phyloP scores from a whole-genome alignment of 2,113 vertebrate species.

The Anguilla rostrata region DNA sequence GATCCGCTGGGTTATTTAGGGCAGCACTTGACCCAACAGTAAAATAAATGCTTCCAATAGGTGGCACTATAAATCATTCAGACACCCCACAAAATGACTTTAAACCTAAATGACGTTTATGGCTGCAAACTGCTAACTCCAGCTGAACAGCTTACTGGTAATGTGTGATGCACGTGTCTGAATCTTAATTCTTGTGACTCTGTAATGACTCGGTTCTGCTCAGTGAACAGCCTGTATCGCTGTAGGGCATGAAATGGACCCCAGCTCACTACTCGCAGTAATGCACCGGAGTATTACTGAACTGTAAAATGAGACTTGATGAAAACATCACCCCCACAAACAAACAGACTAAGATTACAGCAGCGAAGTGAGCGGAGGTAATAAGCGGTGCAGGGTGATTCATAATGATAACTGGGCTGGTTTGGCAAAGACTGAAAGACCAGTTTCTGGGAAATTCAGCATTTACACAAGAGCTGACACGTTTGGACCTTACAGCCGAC shows the following conservation, averaged over 20 bases:
- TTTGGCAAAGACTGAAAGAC: neutral
- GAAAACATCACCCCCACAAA: neutral
- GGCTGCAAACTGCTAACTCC: too few relatives aligned
- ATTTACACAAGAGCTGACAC: neutral
- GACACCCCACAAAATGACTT: neutral
- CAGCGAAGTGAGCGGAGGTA: neutral
- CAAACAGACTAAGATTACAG: neutral
- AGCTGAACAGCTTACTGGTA: neutral
- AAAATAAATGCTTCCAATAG: slow-evolving; percentile 31
- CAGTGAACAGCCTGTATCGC: neutral
- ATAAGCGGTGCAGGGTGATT: neutral
- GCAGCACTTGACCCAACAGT: neutral
- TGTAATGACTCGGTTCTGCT: neutral
- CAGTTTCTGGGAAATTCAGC: neutral
- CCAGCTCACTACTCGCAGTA: neutral
- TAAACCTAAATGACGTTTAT: too few relatives aligned
- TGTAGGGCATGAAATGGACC: neutral
- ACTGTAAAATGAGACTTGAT: neutral
- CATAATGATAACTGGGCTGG: neutral
- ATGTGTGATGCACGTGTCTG: neutral
- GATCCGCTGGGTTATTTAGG: neutral
- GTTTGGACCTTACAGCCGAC: neutral
- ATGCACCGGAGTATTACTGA: neutral
- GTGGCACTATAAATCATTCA: slow-evolving; percentile 30
- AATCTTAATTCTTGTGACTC: neutral